Base-by-base conservation (phyloP, 1,140 invertebrate species). In the Ceratosolen solmsi region DNA sequence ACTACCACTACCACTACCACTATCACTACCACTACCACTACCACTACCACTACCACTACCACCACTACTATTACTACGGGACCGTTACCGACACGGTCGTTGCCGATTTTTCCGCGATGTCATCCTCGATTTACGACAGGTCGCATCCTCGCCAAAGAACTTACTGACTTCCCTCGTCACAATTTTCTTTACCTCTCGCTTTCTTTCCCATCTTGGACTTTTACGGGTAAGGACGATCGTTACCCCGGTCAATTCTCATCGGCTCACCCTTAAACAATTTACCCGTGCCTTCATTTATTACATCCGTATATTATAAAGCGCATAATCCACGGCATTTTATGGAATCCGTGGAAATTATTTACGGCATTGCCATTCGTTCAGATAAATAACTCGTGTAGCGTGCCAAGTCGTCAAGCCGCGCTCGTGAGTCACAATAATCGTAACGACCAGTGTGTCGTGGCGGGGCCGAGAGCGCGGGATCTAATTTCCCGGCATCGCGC, bases 281-380 rank as follows among this genome's bases (percentile, higher is more conserved):
- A 68, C 22, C 20, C 4, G 63, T 7, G 27, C 63, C 17, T 8
- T 38, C 63, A 9, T 68, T 68, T 38, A 38, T 68, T 38, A 38
- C 36, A 38, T 68, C 27, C 36, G 63, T n/a, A n/a, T 38, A 68
- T 68, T 68, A n/a, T 68, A 38, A 68, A 68, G 33, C 63, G 63
- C 63, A n/a, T n/a, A 38, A 68, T 68, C 36, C 63, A 22, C 17
- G 33, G 20, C 33, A 11, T 68, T 68, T 68, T 68, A 68, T 68
- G 63, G 33, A 68, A 38, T 38, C 36, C 63, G 8, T 3, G 63
- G 63, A 38, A 68, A 36, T 38, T 68, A 68, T 68, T 68, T 38
- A 85, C 63, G 83, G 83, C 84, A 85, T 86, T 63, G 58, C 33
- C 54, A 41, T 41, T 76, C 30, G n/a, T 76, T 38, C 33, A 17